These are phyloP conservation scores for Spialia ferax DNA, from an alignment of 2,888 invertebrate species.

Conservation along the genomic window DNA sequence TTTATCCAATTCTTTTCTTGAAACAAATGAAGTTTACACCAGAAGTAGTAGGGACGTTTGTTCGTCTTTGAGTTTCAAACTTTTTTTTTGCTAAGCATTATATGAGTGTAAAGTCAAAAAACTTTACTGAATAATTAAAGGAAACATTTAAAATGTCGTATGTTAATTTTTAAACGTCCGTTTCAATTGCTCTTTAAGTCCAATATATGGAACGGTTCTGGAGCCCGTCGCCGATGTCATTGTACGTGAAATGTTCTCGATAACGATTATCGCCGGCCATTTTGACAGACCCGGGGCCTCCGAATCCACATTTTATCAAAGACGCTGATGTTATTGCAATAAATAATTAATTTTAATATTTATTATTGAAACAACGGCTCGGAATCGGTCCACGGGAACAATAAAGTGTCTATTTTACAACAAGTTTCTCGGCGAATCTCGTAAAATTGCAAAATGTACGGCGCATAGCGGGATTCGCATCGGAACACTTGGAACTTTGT, in stretches of 20 bases:
- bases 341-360: constrained; percentile 82
- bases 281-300: constrained; percentile 55
- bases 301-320: constrained; percentile 69
- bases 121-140: constrained; percentile 2
- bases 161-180: constrained; percentile 21
- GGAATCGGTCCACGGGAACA: constrained; percentile 62
- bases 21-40: too few relatives aligned
- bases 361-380: constrained; percentile 79
- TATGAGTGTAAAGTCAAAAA: not conserved
- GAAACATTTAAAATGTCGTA: constrained; percentile 3
- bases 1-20: too few relatives aligned
- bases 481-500: constrained; percentile 44
- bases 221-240: constrained; percentile 53
- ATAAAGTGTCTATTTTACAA: constrained; percentile 78
- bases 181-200: constrained; percentile 14
- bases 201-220: constrained; percentile 16
- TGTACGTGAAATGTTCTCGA: constrained; percentile 60
- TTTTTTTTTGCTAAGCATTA: too few relatives aligned
- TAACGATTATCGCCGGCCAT: constrained; percentile 58
- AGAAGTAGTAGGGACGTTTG: too few relatives aligned
- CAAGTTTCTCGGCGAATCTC: constrained; percentile 65
- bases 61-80: too few relatives aligned
- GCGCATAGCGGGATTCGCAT: constrained; percentile 69
- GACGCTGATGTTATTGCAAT: constrained; percentile 67
- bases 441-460: constrained; percentile 68